Base-by-base conservation (phyloP, 2,797 vertebrate genomes). In the Leptatherina wallacei region DNA sequence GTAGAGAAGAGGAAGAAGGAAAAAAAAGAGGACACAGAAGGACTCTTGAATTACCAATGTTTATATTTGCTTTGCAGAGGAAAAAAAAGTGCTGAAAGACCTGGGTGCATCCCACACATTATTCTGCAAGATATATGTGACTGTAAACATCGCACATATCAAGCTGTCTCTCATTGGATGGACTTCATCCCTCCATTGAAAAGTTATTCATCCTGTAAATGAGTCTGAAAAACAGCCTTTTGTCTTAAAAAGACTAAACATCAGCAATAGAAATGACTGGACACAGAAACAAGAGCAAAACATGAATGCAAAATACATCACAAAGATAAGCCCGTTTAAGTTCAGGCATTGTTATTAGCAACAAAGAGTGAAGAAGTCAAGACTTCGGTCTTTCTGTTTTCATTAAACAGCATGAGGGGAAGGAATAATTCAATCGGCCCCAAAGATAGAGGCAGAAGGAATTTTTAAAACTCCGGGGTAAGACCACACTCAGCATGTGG, bases 401-500 rank as follows among this genome's bases (percentile, higher is more conserved):
- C 57, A 66, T 77, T 61, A 55, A 75, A 64, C 69, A 14, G 56
- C 30, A 35, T 71, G 66, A 60, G 57, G 49, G 58, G 30, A 66
- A 35, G 54, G 69, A 70, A 59, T 47, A 79, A 40, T 55, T 24
- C 29, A 78, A 57, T 52, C 16, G 13, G 20, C 64, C 65, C 62
- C 29, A 29, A 64, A 73, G 36, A 69, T 51, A 60, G 47, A 54
- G 55, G 20, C 47, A 57, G 33, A 24, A 49, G 38, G 72, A 73
- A 27, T 27, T 69, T 65, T 59, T 20, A 33, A 55, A 61, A 67
- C 62, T 69, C 47, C 4, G 0, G 75, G 76, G 69, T 70, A 18
- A 75, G 77, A 82, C 78, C 81, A 67, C 76, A 78, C 71, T 83
- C 81, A 40, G 67, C 80, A 66, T 73, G 71, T 81, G 81, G 66